Conservation (phyloP, 1,140 invertebrate species). For the Aphelinus certus region DNA sequence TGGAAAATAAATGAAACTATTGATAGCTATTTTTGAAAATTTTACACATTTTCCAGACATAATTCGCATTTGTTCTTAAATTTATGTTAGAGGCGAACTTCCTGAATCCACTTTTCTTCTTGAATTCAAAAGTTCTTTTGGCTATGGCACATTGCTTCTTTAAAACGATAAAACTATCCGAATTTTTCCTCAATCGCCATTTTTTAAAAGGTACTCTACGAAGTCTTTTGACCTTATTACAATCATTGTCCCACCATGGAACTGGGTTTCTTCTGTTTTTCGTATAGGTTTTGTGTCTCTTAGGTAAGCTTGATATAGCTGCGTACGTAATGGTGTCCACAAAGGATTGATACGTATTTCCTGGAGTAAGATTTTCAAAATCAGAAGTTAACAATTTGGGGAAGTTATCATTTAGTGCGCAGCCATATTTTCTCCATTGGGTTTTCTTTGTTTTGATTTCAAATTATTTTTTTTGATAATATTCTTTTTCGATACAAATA, state of each 20-base stretch:
- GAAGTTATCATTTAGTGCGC: not conserved
- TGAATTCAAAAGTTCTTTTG: conserved; percentile 14
- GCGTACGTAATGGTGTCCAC: conserved; percentile 37
- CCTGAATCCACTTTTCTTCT: conserved; percentile 16
- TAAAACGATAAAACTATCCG: not conserved
- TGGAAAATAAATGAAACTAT: too few relatives aligned
- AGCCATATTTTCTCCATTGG: conserved; percentile 8
- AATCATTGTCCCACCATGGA: conserved; percentile 31
- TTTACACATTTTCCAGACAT: too few relatives aligned
- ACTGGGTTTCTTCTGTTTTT: conserved; percentile 27
- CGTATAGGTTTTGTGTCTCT: conserved; percentile 6
- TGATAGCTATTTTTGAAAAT: too few relatives aligned
- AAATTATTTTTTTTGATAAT: too few relatives aligned
- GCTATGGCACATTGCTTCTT: conserved; percentile 1
- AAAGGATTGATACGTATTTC: conserved; percentile 20
- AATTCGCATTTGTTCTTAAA: not conserved
- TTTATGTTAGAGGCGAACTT: conserved; percentile 11
- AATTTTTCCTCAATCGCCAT: not conserved
- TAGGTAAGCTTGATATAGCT: conserved; percentile 12
- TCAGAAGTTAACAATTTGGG: not conserved
- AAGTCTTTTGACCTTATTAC: conserved; percentile 12
- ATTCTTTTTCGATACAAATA: conserved; percentile 39
- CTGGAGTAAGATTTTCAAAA: not conserved
- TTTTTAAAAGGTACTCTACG: conserved; percentile 14
- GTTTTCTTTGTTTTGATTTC: conserved; percentile 28